Percentiles rank a stretch among this genome's conserved stretches.
Conservation (phyloP, 2,797 vertebrate genomes). For the Cichlasoma orientale region DNA sequence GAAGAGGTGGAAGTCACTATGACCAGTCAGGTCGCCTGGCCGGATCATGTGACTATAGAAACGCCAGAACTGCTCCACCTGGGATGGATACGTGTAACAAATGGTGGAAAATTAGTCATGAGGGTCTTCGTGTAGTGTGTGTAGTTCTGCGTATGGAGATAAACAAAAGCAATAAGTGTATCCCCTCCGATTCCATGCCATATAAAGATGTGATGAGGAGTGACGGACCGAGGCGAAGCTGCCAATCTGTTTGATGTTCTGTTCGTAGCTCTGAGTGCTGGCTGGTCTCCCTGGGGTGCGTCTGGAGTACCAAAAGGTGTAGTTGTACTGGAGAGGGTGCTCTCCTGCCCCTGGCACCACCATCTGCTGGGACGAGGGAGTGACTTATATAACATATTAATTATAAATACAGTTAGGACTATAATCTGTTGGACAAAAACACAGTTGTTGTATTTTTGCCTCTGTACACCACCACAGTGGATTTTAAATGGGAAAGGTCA, state of each 20-base stretch:
- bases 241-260: constrained; percentile 89
- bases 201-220: neutral
- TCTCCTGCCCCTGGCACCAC: constrained; percentile 82
- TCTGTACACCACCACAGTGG: neutral
- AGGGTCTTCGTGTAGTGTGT: neutral
- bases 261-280: constrained; percentile 88
- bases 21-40: constrained; percentile 87
- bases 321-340: constrained; percentile 88
- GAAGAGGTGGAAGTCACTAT: constrained; percentile 89
- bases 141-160: neutral
- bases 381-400: neutral
- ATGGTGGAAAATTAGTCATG: neutral
- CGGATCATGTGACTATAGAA: constrained; percentile 90
- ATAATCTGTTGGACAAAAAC: neutral
- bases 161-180: neutral
- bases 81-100: neutral
- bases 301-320: constrained; percentile 88
- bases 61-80: constrained; percentile 89
- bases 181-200: neutral
- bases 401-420: neutral
- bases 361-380: constrained; percentile 55
- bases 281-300: constrained; percentile 86
- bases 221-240: constrained; percentile 84
- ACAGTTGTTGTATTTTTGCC: neutral
- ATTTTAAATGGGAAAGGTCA: neutral